A percentile compares a stretch with the other conserved stretches of the same genome.
Conservation (phyloP, 2,888 invertebrate species). For the Allophyes oxyacanthae region DNA sequence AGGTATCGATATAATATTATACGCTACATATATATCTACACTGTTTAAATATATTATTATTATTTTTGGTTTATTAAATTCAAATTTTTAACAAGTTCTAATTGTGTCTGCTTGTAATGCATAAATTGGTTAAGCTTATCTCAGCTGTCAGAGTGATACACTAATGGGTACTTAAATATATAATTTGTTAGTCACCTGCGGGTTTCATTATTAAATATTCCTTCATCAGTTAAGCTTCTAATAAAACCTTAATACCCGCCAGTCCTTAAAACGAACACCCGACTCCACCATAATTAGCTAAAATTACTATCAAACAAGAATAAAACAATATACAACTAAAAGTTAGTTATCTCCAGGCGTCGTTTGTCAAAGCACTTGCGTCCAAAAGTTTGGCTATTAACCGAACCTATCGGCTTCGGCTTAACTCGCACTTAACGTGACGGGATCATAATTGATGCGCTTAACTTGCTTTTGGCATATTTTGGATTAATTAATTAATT, state of each 20-base stretch:
- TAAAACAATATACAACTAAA: conserved; percentile 54
- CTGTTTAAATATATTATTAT: too few relatives aligned
- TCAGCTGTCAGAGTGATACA: too few relatives aligned
- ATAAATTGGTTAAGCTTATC: too few relatives aligned
- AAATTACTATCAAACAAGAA: conserved; percentile 49
- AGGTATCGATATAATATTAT: too few relatives aligned
- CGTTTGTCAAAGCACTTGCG: conserved; percentile 64
- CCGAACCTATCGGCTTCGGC: conserved; percentile 63
- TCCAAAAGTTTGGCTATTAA: conserved; percentile 64
- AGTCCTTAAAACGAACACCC: conserved; percentile 16
- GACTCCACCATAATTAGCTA: conserved; percentile 39
- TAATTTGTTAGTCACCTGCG: neutral
- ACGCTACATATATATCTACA: too few relatives aligned
- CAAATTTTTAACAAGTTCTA: too few relatives aligned
- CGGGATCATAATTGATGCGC: conserved; percentile 65
- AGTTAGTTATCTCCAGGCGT: conserved; percentile 59
- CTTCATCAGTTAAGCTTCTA: neutral
- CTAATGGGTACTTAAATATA: neutral
- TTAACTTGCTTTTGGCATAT: conserved; percentile 57
- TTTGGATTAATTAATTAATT: conserved; percentile 51
- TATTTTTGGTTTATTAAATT: too few relatives aligned
- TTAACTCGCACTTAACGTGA: conserved; percentile 62
- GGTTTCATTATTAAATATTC: neutral
- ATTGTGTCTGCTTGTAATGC: too few relatives aligned
- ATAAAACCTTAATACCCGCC: conserved; percentile 12